Evolutionary conservation across 2,797 vertebrate genomes (phyloP).

Genomic region (Acipenser ruthenus): DNA sequence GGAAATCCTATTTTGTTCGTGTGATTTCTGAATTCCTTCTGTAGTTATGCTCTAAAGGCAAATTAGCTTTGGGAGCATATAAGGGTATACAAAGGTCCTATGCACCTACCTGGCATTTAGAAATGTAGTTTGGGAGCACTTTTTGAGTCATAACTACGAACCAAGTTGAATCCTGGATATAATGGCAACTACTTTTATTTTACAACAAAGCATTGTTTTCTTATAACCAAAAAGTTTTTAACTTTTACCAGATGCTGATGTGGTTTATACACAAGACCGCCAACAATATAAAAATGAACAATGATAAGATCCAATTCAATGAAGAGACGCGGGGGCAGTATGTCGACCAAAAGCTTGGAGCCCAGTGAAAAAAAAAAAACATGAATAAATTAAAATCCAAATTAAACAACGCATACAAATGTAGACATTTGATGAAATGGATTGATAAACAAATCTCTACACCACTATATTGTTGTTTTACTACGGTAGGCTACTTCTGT

Average conservation of each 20-base stretch:
- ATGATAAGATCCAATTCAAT: not conserved
- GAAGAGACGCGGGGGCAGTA: slow-evolving; percentile 4
- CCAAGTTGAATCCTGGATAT: no score
- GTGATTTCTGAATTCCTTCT: no score
- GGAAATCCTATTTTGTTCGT: no score
- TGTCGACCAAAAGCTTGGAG: slow-evolving; percentile 5
- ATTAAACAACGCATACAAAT: slow-evolving; percentile 5
- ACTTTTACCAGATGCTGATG: slow-evolving; percentile 1
- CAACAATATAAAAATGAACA: not conserved
- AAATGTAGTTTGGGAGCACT: no score
- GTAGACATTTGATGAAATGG: not conserved
- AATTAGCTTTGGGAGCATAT: no score
- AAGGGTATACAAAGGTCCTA: no score
- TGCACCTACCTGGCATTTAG: no score
- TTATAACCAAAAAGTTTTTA: not conserved
- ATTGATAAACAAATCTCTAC: not conserved
- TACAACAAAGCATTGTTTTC: not conserved
- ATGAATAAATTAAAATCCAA: not conserved
- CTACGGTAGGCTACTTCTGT: no score
- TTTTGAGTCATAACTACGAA: no score
- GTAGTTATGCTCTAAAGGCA: no score
- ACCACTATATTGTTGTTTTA: no score
- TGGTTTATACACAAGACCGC: not conserved
- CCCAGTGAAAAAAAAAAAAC: not conserved
- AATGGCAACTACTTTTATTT: no score